Base-by-base conservation (phyloP, 1,140 invertebrate species). In the Alviniconcha marisindica region DNA sequence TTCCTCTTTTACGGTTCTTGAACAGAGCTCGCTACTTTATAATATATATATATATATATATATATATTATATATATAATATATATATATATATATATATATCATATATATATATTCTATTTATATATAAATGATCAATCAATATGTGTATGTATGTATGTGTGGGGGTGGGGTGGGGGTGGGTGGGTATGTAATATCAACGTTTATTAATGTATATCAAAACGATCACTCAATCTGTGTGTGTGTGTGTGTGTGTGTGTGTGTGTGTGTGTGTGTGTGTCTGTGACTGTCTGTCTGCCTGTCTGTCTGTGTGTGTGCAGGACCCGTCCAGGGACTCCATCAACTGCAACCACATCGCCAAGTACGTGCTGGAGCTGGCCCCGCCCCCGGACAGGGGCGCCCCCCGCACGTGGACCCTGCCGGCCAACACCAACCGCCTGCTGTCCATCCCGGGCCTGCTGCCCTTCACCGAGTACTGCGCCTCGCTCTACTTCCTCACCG, bases 401-500 rank as follows among this genome's bases (percentile, higher is more conserved):
- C 80, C 44, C 73, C 82, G 15, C 56, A 84, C 63, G 81, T 86
- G 83, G 44, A 83, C 87, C 24, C 74, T 84, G 14, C 83, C 87
- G 2, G 87, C 77, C 7, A 77, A 81, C 51, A 76, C 60, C 12
- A 79, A 82, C 5, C 81, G 81, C 18, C 51, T 84, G n/a, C 82
- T 85, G 24, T 80, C 83, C 31, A 84, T 90, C 3, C 83, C 87
- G 0, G 84, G 89, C 38, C 85, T 89, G 0, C 54, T 84, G 44
- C 89, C 89, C 2, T 87, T 84, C 38, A 89, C 87, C 0, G 71
- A 83, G 82, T 90, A 89, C 82, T 90, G 89, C 83, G 86, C 88
- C 15, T 77, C 74, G 28, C 82, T 90, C 60, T 82, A 80, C 66
- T 89, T 87, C 66, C 74, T 84, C n/a, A 90, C 86, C 38, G 84